Evolutionary conservation across 2,113 vertebrate species (phyloP).

Genomic region (Marmota flaviventris): DNA sequence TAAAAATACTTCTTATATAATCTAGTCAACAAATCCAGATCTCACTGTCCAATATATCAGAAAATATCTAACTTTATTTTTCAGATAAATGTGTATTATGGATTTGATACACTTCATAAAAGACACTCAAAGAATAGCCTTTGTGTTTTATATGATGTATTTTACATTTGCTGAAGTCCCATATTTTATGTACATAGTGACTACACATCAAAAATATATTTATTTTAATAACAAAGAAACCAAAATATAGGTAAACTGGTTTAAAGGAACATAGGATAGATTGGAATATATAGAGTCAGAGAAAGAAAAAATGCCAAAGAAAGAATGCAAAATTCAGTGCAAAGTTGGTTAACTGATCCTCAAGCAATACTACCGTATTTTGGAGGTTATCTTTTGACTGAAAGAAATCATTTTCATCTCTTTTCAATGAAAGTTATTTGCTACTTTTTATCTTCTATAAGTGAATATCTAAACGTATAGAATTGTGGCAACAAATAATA

Average conservation of each 20-base stretch:
- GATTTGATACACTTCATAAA: too few species aligned
- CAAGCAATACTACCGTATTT: background rate
- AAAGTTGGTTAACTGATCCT: background rate
- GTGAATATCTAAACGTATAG: background rate
- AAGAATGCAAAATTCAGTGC: background rate
- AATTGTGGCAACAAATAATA: background rate
- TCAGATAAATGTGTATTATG: too few species aligned
- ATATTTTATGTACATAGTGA: background rate
- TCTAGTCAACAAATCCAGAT: too few species aligned
- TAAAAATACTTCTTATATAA: too few species aligned
- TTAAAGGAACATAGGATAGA: background rate
- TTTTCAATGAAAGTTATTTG: background rate
- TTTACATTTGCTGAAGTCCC: background rate
- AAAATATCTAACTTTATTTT: too few species aligned
- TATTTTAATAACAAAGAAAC: background rate
- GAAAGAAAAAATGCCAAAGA: background rate
- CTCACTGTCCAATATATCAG: too few species aligned
- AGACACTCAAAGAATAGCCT: too few species aligned
- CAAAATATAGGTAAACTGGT: background rate
- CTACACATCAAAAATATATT: background rate
- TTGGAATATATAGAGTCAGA: background rate
- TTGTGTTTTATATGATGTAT: too few species aligned
- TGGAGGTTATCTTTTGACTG: background rate
- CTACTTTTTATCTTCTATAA: background rate
- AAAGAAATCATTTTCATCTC: background rate